phyloP scores from a whole-genome alignment of 2,797 vertebrate species.

The Fundulus diaphanus region DNA sequence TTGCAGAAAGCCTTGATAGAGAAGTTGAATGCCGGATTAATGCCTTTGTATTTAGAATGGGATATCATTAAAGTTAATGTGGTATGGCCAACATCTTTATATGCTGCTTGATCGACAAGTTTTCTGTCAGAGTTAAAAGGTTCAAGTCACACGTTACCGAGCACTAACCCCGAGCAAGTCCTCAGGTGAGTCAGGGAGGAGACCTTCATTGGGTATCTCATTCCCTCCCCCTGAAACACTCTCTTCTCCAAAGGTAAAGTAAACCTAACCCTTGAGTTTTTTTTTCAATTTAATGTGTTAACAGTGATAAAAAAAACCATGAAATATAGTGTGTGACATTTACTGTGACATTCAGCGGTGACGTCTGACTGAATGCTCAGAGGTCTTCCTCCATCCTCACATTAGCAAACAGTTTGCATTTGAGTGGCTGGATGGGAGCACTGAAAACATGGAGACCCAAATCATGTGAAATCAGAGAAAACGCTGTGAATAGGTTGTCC shows the following conservation, averaged over 20 bases:
- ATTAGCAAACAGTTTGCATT: conserved; percentile 4
- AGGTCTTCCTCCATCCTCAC: conserved; percentile 18
- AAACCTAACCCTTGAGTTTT: conserved; percentile 16
- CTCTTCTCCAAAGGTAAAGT: conserved; percentile 12
- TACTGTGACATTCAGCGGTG: conserved; percentile 41
- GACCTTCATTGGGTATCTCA: not conserved
- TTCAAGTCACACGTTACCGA: not conserved
- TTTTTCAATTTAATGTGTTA: conserved; percentile 31
- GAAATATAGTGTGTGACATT: conserved; percentile 41
- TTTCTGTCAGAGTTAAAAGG: not conserved
- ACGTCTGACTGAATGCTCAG: conserved; percentile 11
- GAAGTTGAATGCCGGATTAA: not conserved
- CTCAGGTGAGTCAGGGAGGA: conserved; percentile 5
- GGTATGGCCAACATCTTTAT: not conserved
- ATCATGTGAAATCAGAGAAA: conserved; percentile 74
- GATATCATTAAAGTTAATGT: not conserved
- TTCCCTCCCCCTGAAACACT: not conserved
- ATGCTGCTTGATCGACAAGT: not conserved
- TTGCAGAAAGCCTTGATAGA: not conserved
- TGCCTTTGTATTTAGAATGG: not conserved
- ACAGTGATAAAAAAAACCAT: conserved; percentile 21
- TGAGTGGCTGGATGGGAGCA: conserved; percentile 5
- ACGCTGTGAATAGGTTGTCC: conserved; percentile 64
- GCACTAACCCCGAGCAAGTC: not conserved
- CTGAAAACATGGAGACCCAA: conserved; percentile 18